Percentiles rank a stretch among this genome's conserved stretches.
Evolutionary conservation across 2,113 vertebrate genomes (phyloP).

Genomic region (Oreochromis spilurus): DNA sequence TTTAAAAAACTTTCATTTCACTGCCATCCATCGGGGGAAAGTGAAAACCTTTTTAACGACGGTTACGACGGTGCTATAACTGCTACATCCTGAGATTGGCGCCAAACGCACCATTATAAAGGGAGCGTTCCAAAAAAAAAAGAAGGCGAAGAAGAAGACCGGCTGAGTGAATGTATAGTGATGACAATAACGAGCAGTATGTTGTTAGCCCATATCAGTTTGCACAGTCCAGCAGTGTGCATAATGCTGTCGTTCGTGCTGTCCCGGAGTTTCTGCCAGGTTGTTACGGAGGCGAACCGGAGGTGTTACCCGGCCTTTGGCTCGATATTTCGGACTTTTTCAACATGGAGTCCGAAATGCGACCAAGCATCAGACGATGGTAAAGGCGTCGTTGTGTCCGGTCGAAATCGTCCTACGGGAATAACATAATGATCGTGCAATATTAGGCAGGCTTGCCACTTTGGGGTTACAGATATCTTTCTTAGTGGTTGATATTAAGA

Average conservation of each 20-base stretch:
- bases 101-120: not conserved
- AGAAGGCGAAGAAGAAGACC: not conserved
- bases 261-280: not conserved
- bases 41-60: not conserved
- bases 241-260: not conserved
- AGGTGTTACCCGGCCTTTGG: not conserved
- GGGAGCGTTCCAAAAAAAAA: not conserved
- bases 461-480: not conserved
- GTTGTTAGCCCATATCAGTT: not conserved
- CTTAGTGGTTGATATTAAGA: not conserved
- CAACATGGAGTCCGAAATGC: not conserved
- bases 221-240: not conserved
- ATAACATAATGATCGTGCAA: not conserved
- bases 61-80: not conserved
- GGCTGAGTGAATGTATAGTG: not conserved
- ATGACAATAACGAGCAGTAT: not conserved
- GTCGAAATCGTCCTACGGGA: not conserved
- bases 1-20: not conserved
- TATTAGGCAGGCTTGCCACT: too few relatives aligned
- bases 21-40: not conserved
- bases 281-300: not conserved
- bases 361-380: not conserved
- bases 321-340: not conserved
- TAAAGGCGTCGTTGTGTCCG: not conserved
- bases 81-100: not conserved